phyloP scores from a whole-genome alignment of 2,797 vertebrate genomes.

The Varecia variegata region DNA sequence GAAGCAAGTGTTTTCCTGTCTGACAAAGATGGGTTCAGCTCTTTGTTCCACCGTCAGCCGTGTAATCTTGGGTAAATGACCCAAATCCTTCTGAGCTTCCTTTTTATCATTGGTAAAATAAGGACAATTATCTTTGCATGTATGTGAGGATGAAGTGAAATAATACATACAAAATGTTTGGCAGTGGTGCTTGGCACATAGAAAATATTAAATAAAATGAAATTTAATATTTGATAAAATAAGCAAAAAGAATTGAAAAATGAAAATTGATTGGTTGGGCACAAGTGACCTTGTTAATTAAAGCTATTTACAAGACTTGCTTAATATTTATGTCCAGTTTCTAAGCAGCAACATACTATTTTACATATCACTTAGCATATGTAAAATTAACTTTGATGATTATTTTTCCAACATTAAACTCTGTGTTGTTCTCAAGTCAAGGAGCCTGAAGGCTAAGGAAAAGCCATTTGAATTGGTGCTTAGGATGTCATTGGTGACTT shows the following conservation, averaged over 20 bases:
- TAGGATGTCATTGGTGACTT: not conserved
- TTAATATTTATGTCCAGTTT: conserved; percentile 36
- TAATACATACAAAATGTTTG: not conserved
- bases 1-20: not conserved
- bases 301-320: conserved; percentile 12
- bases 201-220: not conserved
- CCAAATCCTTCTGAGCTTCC: not conserved
- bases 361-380: conserved; percentile 5
- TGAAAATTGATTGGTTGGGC: not conserved
- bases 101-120: not conserved
- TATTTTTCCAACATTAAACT: conserved; percentile 41
- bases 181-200: not conserved
- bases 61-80: not conserved
- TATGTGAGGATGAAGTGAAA: not conserved
- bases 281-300: not conserved
- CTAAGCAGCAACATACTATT: not conserved
- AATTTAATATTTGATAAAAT: not conserved
- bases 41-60: not conserved
- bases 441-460: not conserved
- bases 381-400: conserved; percentile 26
- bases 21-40: not conserved
- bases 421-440: not conserved
- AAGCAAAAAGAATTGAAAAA: conserved; percentile 25
- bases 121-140: not conserved
- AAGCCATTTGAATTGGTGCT: not conserved